Evolutionary conservation across 2,888 invertebrate species (phyloP).

Genomic region (Agrilus mali): DNA sequence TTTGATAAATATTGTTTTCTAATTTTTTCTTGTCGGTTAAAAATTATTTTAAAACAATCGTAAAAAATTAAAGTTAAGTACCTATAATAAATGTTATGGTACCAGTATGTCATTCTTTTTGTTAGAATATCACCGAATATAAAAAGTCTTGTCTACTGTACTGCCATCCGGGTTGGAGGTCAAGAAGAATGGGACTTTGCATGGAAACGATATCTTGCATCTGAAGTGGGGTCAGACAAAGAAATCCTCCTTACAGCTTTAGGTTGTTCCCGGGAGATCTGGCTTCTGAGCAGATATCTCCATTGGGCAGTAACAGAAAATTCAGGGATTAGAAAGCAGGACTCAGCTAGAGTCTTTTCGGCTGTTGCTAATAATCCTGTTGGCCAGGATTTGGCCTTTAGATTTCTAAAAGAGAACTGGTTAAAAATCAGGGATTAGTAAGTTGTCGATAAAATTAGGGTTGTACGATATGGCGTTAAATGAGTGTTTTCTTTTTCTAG

Average conservation of each 20-base stretch:
- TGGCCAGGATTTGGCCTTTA: slow-evolving; percentile 72
- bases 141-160: slow-evolving; percentile 74
- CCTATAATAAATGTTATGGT: neutral
- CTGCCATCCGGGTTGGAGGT: slow-evolving; percentile 70
- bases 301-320: slow-evolving; percentile 60
- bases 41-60: too few relatives aligned
- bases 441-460: slow-evolving; percentile 31
- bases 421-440: slow-evolving; percentile 56
- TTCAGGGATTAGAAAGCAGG: slow-evolving; percentile 72
- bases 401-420: slow-evolving; percentile 69
- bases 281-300: slow-evolving; percentile 68
- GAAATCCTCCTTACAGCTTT: slow-evolving; percentile 63
- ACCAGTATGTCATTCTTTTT: neutral
- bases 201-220: slow-evolving; percentile 62
- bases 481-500: slow-evolving; percentile 37
- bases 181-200: slow-evolving; percentile 83
- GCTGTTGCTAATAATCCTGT: slow-evolving; percentile 63
- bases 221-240: slow-evolving; percentile 72
- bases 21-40: too few relatives aligned
- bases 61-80: too few relatives aligned
- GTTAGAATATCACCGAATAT: slow-evolving; percentile 71
- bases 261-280: slow-evolving; percentile 72
- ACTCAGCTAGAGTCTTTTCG: slow-evolving; percentile 62
- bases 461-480: neutral
- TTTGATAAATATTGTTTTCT: too few relatives aligned